These are phyloP conservation scores for Sclerodermus sp. DNA, from an alignment of 2,888 invertebrate species.

Conservation along the genomic window DNA sequence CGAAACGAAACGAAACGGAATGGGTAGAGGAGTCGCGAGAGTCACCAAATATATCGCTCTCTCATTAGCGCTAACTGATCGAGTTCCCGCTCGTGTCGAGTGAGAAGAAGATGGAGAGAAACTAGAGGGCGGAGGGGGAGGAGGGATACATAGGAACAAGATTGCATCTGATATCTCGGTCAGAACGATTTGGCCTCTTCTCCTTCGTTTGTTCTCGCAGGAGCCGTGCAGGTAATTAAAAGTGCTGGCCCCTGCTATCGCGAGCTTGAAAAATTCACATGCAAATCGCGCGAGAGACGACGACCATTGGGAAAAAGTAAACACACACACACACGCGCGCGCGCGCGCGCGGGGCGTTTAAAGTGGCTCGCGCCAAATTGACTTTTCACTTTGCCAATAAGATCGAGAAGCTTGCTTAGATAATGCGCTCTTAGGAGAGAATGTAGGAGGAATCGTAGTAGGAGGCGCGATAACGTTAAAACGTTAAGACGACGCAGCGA, in stretches of 20 bases:
- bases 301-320: no score
- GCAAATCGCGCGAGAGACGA: no score
- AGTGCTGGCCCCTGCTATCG: not conserved
- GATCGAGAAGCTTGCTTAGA: no score
- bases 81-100: slow-evolving; percentile 7
- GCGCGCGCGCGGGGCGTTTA: no score
- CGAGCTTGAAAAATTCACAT: no score
- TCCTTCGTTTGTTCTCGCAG: slow-evolving; percentile 23
- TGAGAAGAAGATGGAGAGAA: slow-evolving; percentile 7
- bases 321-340: no score
- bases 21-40: slow-evolving; percentile 12
- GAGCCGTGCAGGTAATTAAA: slow-evolving; percentile 20
- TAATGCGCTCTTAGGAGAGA: no score
- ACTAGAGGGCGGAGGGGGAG: not conserved
- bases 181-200: slow-evolving; percentile 24
- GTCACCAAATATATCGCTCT: slow-evolving; percentile 40
- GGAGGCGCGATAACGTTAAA: no score
- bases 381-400: no score
- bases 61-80: slow-evolving; percentile 46
- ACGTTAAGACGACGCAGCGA: no score
- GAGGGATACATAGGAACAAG: slow-evolving; percentile 3
- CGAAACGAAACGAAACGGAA: not conserved
- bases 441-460: no score
- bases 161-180: slow-evolving; percentile 26
- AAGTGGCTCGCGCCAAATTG: no score